Percentiles rank a stretch among this genome's conserved stretches.
Conservation (phyloP, 30 jellyfish, hydroid and myxozoan genomes). For the Hydractinia echinata region DNA sequence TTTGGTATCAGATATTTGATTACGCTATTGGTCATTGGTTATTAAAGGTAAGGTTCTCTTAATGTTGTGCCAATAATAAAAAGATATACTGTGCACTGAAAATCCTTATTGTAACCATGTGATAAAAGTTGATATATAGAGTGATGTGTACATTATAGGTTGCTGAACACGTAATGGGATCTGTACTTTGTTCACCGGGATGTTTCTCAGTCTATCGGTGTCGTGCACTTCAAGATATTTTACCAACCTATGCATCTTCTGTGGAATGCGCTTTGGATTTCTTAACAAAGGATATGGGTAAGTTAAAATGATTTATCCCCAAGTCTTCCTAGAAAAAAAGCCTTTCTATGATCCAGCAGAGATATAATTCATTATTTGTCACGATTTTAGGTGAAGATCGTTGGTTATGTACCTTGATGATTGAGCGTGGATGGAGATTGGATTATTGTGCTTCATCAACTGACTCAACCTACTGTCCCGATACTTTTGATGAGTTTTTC, state of each 20-base stretch:
- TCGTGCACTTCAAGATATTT: constrained; percentile 66
- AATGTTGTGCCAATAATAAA: too few species aligned
- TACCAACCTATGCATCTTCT: constrained; percentile 75
- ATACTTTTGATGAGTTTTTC: constrained; percentile 70
- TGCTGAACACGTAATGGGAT: constrained; percentile 92
- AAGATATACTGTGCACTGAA: too few species aligned
- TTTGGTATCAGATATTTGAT: constrained; percentile 86
- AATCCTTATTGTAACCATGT: too few species aligned
- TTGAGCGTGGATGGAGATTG: constrained; percentile 85
- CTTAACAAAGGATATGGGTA: constrained; percentile 92
- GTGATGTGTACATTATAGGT: constrained; percentile 32
- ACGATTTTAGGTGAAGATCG: constrained; percentile 80
- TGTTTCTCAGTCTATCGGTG: constrained; percentile 89
- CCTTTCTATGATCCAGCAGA: not conserved
- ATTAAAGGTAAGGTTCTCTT: constrained; percentile 43
- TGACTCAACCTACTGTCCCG: constrained; percentile 86
- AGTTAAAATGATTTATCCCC: not conserved
- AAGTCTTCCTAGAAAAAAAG: not conserved
- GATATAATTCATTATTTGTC: not conserved
- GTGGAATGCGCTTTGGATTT: constrained; percentile 95
- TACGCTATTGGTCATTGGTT: constrained; percentile 97
- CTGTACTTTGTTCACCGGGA: constrained; percentile 94
- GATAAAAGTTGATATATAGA: too few species aligned
- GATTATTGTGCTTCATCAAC: constrained; percentile 87
- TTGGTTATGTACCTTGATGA: constrained; percentile 87